Percentiles rank a stretch among this genome's conserved stretches.
These are phyloP conservation scores for Halichoeres trimaculatus DNA, from an alignment of 2,113 vertebrate genomes.

Conservation along the genomic window DNA sequence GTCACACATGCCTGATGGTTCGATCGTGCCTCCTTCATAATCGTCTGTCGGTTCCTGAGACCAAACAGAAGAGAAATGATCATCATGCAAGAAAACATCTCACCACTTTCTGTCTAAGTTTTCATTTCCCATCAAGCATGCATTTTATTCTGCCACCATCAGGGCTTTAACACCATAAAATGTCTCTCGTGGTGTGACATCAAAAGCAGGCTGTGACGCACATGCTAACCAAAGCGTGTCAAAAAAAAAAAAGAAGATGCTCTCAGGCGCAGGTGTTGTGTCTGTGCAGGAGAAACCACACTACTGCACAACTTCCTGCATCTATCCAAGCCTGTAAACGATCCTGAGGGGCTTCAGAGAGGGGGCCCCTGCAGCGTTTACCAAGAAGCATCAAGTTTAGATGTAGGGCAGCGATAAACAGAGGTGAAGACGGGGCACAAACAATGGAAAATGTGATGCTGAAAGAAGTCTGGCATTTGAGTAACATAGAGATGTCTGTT, in stretches of 20 bases:
- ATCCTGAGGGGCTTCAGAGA: constrained; percentile 59
- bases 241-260: constrained; percentile 7
- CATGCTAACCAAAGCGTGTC: constrained; percentile 52
- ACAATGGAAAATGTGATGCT: constrained; percentile 61
- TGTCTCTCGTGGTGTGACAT: constrained; percentile 29
- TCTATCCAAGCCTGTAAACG: constrained; percentile 34
- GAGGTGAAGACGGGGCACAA: not conserved
- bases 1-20: constrained; percentile 70
- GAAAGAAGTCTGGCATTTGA: constrained; percentile 19
- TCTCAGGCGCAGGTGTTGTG: constrained; percentile 70
- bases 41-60: constrained; percentile 41
- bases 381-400: constrained; percentile 53
- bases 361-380: constrained; percentile 38
- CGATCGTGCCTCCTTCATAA: not conserved
- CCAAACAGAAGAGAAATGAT: not conserved
- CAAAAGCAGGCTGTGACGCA: constrained; percentile 53
- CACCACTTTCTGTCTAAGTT: not conserved
- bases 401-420: constrained; percentile 77
- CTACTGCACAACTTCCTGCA: constrained; percentile 73
- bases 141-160: constrained; percentile 11
- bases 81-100: not conserved
- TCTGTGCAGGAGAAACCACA: constrained; percentile 78
- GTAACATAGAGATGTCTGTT: constrained; percentile 28
- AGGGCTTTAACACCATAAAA: constrained; percentile 22
- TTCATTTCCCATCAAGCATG: constrained; percentile 50